A percentile compares a stretch with the other conserved stretches of the same genome.
These are phyloP conservation scores for Pyrrhopygopsis socrates DNA, from an alignment of 2,888 invertebrate species.

Conservation along the genomic window DNA sequence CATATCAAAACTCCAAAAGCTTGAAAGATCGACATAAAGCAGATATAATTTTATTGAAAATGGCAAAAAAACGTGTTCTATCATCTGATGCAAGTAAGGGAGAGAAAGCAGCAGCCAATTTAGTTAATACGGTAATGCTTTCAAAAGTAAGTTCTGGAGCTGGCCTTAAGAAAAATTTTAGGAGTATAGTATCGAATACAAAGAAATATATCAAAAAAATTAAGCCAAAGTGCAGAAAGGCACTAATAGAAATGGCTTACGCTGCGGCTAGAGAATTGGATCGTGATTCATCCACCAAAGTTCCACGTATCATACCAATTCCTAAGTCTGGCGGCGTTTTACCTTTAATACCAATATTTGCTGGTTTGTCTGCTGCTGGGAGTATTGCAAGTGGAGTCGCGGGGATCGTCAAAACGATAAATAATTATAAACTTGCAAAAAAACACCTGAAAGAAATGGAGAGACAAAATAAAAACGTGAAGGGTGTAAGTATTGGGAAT, in stretches of 20 bases:
- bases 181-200: not conserved
- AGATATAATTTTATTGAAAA: conserved; percentile 87
- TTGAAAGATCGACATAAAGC: conserved; percentile 86
- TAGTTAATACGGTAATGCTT: no score
- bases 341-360: not conserved
- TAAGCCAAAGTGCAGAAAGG: not conserved
- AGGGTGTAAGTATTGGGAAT: not conserved
- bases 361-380: not conserved
- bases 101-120: conserved; percentile 50
- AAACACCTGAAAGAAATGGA: not conserved
- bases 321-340: not conserved
- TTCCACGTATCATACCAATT: not conserved
- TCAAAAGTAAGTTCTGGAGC: no score
- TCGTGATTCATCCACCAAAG: not conserved
- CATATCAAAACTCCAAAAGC: conserved; percentile 41
- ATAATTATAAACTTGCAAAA: not conserved
- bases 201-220: not conserved
- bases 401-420: not conserved
- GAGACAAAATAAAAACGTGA: not conserved
- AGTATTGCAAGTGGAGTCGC: not conserved
- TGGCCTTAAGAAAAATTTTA: no score
- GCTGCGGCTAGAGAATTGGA: not conserved
- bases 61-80: conserved; percentile 82
- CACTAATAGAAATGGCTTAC: not conserved
- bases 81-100: conserved; percentile 33